Base-by-base conservation (phyloP, 1,140 invertebrate species). In the Drosophila sproati region DNA sequence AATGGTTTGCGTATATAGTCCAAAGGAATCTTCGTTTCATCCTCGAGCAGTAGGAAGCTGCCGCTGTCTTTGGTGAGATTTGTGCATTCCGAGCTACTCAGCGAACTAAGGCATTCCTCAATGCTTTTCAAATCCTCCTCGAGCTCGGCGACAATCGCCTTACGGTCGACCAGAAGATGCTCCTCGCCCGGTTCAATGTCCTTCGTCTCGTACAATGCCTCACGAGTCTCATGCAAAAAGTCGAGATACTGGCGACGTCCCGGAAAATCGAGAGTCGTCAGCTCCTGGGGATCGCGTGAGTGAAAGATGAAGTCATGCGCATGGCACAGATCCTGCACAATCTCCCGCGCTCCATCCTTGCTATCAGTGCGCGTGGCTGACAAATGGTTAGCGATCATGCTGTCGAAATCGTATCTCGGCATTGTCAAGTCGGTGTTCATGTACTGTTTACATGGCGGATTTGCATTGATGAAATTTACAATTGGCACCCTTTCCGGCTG, bases 61-160 rank as follows among this genome's bases (percentile, higher is more conserved):
- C 92, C 92, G 8, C 92, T 92, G 52, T 92, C 91, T 10, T 80
- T 76, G 0, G 91, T 83, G 0, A 92, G 75, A 62, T 92, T 91
- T 0, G 92, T 92, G 57, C 92, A 92, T 0, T 75, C 47, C 0
- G 92, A 92, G 59, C 91, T 92, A 28, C 79, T 91, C 3, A 92
- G 37, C 2, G 90, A 91, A n/a, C 68, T 89, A 0, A 92, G 68
- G 52, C 91, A 92, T 5, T 75, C 69, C 61, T 91, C 82, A 8
- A 92, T 91, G 61, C 91, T 92, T 48, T 82, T 77, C 0, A 92
- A 59, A 43, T 92, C 91, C 47, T 92, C 82, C 39, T 91, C 82
- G 0, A 92, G 73, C 0, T 92, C 90, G 2, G 73, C 75, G 1
- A 78, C 54, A 1, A 91, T 74, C 0, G 60, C 71, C 2, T 78